A percentile compares a stretch with the other conserved stretches of the same genome.
These are phyloP conservation scores for Semaprochilodus insignis DNA, from an alignment of 2,797 vertebrate species.

Conservation along the genomic window DNA sequence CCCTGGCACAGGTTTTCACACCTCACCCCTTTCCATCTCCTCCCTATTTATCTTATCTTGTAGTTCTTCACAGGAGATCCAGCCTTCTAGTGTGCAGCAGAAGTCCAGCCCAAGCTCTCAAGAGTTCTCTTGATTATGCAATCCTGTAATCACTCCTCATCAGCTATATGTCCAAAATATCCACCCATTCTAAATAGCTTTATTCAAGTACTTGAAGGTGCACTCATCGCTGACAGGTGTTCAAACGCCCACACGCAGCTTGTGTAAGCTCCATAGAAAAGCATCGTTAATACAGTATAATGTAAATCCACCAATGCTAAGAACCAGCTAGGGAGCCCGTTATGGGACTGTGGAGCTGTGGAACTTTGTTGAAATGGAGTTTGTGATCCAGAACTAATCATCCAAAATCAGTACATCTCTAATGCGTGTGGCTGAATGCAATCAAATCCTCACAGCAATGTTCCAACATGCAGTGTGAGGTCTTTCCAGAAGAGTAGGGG, in stretches of 20 bases:
- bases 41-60: not conserved
- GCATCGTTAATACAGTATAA: too few species aligned
- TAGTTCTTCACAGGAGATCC: not conserved
- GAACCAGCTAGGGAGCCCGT: too few species aligned
- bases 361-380: too few species aligned
- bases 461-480: not conserved
- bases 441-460: not conserved
- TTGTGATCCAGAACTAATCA: not conserved
- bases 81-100: too few species aligned
- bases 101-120: not conserved
- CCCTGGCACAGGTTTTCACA: not conserved
- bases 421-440: not conserved
- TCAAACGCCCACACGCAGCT: too few species aligned
- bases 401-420: not conserved
- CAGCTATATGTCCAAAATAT: not conserved
- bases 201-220: not conserved
- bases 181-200: not conserved
- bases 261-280: too few species aligned
- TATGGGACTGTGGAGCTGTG: too few species aligned
- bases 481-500: too few species aligned
- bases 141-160: not conserved
- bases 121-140: not conserved
- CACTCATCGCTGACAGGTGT: too few species aligned
- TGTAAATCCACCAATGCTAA: too few species aligned
- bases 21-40: not conserved